A percentile compares a stretch with the other conserved stretches of the same genome.
phyloP scores from a whole-genome alignment of 2,113 vertebrate species.

The Euleptes europaea region DNA sequence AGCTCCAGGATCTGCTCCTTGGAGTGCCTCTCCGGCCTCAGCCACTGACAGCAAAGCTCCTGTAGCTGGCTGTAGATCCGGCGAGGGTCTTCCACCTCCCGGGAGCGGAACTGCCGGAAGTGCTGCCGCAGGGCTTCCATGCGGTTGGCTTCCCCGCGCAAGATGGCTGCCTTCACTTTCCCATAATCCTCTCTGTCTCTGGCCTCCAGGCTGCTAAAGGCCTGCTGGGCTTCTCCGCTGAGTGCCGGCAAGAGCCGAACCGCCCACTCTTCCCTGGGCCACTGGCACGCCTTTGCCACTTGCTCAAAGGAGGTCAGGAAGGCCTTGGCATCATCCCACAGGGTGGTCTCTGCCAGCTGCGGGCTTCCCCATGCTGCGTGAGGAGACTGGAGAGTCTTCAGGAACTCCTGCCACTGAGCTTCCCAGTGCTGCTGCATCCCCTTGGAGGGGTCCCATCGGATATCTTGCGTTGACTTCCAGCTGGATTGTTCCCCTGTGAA shows the following conservation, averaged over 20 bases:
- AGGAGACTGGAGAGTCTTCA: not conserved
- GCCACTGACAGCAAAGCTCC: constrained; percentile 14
- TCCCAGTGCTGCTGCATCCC: constrained; percentile 15
- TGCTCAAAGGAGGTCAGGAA: constrained; percentile 20
- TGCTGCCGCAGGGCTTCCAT: constrained; percentile 16
- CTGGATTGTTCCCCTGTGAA: not conserved
- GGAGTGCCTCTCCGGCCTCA: constrained; percentile 4
- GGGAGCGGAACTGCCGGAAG: constrained; percentile 3
- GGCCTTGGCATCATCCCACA: constrained; percentile 10
- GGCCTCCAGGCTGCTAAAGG: not conserved
- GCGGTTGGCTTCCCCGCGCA: not conserved
- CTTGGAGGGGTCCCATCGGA: not conserved
- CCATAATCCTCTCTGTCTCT: constrained; percentile 1
- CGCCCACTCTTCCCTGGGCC: not conserved
- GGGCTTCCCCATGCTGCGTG: not conserved
- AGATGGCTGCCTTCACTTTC: constrained; percentile 20
- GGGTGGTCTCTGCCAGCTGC: not conserved
- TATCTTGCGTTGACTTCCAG: not conserved
- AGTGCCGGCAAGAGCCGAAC: not conserved
- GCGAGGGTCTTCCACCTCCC: not conserved
- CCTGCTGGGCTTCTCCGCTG: not conserved
- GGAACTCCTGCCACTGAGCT: constrained; percentile 6
- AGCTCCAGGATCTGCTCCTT: constrained; percentile 29
- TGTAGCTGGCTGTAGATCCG: constrained; percentile 1
- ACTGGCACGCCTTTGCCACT: constrained; percentile 13